Base-by-base conservation (phyloP, 2,797 vertebrate species). In the Pseudochromis fuscus region DNA sequence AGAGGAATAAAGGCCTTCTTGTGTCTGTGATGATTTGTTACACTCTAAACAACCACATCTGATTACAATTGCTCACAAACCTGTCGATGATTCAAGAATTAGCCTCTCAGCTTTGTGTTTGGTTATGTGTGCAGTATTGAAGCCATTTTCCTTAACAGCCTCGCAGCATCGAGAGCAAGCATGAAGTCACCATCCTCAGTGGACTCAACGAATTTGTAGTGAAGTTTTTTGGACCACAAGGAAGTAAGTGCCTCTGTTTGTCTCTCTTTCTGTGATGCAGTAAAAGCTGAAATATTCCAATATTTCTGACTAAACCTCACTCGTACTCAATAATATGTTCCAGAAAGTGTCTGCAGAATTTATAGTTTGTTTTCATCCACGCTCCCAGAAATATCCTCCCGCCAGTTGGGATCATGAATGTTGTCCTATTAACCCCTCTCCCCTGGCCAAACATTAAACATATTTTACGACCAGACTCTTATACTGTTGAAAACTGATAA, bases 181-280 rank as follows among this genome's bases (percentile, higher is more conserved):
- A 98, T 61, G 97, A 99, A 91, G 98, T 99, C 87, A 99, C 97
- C 11, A 99, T 99, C 93, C 91, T 99, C 87, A 98, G 97, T 85
- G 98, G 97, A 92, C 96, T 99, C 93, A 99, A 99, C 72, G 97
- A 99, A 94, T 98, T 99, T 87, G 96, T 99, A 88, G 98, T 99
- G 83, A 99, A 98, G 94, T 99, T 99, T 94, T 99, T 98, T 63
- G 97, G 98, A 96, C 97, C 97, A 95, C 97, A 98, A 94, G 98
- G 97, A 96, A 98, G 97, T 99, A 95, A 98, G 98, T 97, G 63
- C 69, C 61, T 57, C 12, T 72, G 1, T 67, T 75, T 45, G 1
- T 38, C 24, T 35, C 3, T 37, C 23, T 24, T 28, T 5, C 58
- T 24, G 33, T 13, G 9, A 35, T 12, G 28, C 15, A 18, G 31